Base-by-base conservation (phyloP, 2,113 vertebrate species). In the Macaca fascicularis region DNA sequence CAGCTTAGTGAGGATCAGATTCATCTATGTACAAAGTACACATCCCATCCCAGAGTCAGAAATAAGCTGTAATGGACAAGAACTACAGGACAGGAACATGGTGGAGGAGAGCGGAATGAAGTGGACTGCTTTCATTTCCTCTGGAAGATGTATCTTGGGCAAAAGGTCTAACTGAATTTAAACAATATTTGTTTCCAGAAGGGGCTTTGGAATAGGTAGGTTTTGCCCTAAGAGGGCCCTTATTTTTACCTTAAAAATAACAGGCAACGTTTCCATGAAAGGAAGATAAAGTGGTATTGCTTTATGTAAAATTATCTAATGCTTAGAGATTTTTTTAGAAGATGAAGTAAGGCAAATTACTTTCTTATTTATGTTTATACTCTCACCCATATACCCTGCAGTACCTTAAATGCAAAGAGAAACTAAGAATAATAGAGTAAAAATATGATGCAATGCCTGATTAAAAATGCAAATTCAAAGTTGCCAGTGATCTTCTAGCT, bases 401-500 rank as follows among this genome's bases (percentile, higher is more conserved):
- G 88, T 88, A 85, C 91, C 95, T 97, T 92, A 89, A 97, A 81
- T 88, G 83, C 61, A 89, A 89, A 93, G 69, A 88, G 38, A 83
- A 95, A 81, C 35, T 94, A 4, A 83, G 92, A 95, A 92, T 92
- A 98, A 95, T 45, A 81, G 69, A 94, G 70, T 82, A 84, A 76
- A 92, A 96, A 84, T 78, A 81, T 0, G 0, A 76, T 59, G 89
- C 57, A 90, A 90, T 90, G 80, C 80, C 94, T 95, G 93, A 95
- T 97, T 97, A 97, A 97, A 97, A 97, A 96, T 98, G 95, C 80
- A 97, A 95, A 97, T 98, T 92, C 0, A 1, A 95, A 94, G 74
- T 92, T 96, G 57, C 61, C 85, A 83, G 75, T 83, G 50, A 96
- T 91, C 61, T 52, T 78, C 32, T 19, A 55, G 72, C 48, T 80